phyloP scores from a whole-genome alignment of 2,113 vertebrate genomes.

The Ovis aries region ARS-UI_Ramb_v3.0 NC_056058.1:47960501-47961000 shows the following conservation, averaged over 20 bases:
- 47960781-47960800: neutral
- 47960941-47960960: neutral
- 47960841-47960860: neutral
- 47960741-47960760: neutral
- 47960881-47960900: neutral
- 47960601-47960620: conserved; percentile 66
- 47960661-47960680: conserved; percentile 28
- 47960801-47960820: neutral
- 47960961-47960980: neutral
- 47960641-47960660: neutral
- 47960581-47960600: conserved; percentile 62
- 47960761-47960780: neutral
- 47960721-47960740: neutral
- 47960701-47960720: neutral
- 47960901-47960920: neutral
- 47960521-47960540: conserved; percentile 61
- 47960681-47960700: neutral
- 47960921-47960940: neutral
- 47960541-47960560: conserved; percentile 45
- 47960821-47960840: neutral
- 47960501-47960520: conserved; percentile 55
- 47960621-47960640: conserved; percentile 60
- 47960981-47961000: neutral
- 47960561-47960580: conserved; percentile 45
- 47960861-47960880: neutral